These are phyloP conservation scores for Grallaria varia DNA, from an alignment of 2,113 vertebrate species.

Conservation along the genomic window DNA sequence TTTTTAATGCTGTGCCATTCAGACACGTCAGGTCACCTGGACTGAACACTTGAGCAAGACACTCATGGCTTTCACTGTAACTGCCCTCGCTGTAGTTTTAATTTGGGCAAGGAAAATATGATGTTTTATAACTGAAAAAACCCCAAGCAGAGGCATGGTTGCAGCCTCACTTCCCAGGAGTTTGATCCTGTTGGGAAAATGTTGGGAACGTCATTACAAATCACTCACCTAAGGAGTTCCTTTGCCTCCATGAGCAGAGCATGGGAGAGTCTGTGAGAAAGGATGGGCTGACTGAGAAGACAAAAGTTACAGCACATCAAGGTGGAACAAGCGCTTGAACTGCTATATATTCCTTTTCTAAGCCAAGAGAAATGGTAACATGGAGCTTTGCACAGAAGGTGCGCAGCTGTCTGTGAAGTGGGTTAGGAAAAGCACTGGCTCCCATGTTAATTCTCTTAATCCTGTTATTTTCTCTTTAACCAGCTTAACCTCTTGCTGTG, in stretches of 20 bases:
- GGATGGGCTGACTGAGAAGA: background rate
- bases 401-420: background rate
- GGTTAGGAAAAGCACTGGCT: background rate
- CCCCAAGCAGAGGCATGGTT: background rate
- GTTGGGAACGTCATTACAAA: background rate
- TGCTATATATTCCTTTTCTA: background rate
- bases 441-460: background rate
- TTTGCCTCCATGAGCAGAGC: background rate
- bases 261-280: background rate
- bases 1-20: background rate
- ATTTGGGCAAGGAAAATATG: background rate
- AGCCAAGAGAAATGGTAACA: background rate
- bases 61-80: background rate
- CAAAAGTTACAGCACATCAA: background rate
- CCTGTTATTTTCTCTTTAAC: slow-evolving; percentile 48
- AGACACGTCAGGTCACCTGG: background rate
- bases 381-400: background rate
- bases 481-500: background rate
- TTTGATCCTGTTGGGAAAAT: background rate
- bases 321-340: background rate
- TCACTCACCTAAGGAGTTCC: background rate
- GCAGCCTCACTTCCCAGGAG: background rate
- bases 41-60: background rate
- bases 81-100: background rate
- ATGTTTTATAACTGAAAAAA: background rate